A percentile compares a stretch with the other conserved stretches of the same genome.
These are phyloP conservation scores for Metalampra italica DNA, from an alignment of 2,888 invertebrate genomes.

Conservation along the genomic window DNA sequence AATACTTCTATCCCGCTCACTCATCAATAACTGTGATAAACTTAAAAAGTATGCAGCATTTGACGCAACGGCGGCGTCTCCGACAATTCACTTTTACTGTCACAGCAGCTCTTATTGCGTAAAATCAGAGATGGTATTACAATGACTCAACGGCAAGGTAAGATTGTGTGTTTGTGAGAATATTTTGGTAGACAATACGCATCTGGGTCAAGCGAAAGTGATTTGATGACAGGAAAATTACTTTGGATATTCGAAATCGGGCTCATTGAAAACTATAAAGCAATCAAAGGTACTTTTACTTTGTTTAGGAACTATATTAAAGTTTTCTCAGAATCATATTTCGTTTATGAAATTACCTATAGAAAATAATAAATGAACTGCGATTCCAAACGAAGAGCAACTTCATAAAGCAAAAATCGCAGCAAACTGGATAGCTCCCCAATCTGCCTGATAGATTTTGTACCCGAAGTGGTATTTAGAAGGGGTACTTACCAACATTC, in stretches of 20 bases:
- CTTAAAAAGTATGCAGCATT: not conserved
- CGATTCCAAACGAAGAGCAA: no score
- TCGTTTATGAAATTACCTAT: no score
- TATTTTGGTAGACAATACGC: not conserved
- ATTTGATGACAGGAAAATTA: not conserved
- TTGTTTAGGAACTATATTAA: no score
- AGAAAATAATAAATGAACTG: no score
- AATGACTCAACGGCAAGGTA: not conserved
- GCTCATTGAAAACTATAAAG: not conserved
- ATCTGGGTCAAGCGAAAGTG: not conserved
- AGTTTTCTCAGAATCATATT: no score
- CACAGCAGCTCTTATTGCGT: not conserved
- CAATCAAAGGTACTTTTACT: no score
- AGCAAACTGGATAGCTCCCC: no score
- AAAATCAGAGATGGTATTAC: not conserved
- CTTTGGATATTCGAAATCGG: not conserved
- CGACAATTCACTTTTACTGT: not conserved
- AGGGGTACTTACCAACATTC: no score
- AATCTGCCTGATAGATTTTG: no score
- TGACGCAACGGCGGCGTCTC: not conserved
- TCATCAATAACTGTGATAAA: not conserved
- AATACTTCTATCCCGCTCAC: no score
- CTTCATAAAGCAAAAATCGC: no score
- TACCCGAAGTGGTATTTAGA: no score
- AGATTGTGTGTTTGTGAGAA: not conserved